Evolutionary conservation across 2,113 vertebrate species (phyloP), one percentile per base, ranked within the genome.

Genomic region (Dunckerocampus dactyliophorus): DNA sequence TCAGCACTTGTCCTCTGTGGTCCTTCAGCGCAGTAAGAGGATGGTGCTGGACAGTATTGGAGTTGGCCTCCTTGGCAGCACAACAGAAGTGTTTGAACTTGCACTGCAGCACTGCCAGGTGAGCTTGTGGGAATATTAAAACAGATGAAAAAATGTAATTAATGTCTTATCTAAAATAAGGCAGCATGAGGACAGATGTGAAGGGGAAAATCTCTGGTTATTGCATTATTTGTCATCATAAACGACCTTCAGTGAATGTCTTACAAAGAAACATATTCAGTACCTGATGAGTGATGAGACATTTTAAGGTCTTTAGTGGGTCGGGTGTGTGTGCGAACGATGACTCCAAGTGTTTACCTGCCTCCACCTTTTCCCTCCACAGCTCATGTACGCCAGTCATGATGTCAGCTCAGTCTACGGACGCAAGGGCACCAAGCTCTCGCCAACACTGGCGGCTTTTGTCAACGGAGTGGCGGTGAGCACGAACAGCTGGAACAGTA

Each of bases 21-120:
- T 92, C 59, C 62, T 91, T 19, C 85, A 87, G 16, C 88, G 92
- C n/a, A 95, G 93, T 77, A 95, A 94, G 75, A 91, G 94, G 55
- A 95, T 95, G 94, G 89, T 95, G 72, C 84, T 95, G 2, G 94
- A 95, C 89, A 94, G 85, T 88, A 87, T 95, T 0, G 94, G 94
- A 0, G 94, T 95, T 3, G 93, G 93, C 37, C 85, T 95, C 0
- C 76, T 95, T 59, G 94, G 94, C 53, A 93, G 91, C 89, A 94
- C 89, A 0, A 95, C 92, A 0, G 77, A 83, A 0, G 93, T 95
- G 42, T 94, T 94, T 17, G 71, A 93, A 13, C 78, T 94, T 37
- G 88, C 77, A 1, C 84, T 94, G 65, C 89, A 81, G 71, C 90
- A 95, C 87, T 94, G 93, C 78, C 91, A 86, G 93, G 94, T 95